Evolutionary conservation across 2,113 vertebrate genomes (phyloP), one percentile per base, ranked within the genome.

Genomic region (Chelonoidis abingdonii): DNA sequence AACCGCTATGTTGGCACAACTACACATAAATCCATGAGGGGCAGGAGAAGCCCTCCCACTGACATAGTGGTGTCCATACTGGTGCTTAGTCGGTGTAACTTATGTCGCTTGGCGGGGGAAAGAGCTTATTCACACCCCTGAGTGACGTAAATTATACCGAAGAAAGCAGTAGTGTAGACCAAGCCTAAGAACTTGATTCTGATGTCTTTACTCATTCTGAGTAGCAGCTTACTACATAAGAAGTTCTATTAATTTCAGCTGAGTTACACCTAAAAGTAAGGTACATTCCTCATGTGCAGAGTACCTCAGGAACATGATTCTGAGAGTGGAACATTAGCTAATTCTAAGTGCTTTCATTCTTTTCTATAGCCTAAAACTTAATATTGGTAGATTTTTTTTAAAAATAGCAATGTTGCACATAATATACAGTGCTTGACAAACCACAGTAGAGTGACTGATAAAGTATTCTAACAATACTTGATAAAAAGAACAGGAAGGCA

Each of bases 401-500:
- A 93, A 44, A 44, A 81, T 92, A 93, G 88, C 83, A 91, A 11
- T 0, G 1, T 53, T 89, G 16, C 38, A 80, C 69, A 47, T 81
- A 96, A 92, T 95, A 96, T 97, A 95, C 47, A 93, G 41, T 41
- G 44, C 52, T 89, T 84, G 75, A 56, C 56, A 95, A 96, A 96
- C 29, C 80, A 89, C n/a, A 38, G 11, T 84, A 86, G 80, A 80
- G 57, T 96, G 87, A 92, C 95, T 91, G 94, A 0, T 80, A 90
- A 97, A 80, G 52, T 79, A 95, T 92, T 93, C 65, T 92, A 62
- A 93, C 93, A 95, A 90, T 90, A 95, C 87, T 95, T 92, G 65
- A 41, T 93, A 91, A 95, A 97, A 97, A 94, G 88, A 95, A 96
- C 83, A 93, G 88, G 90, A 97, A 95, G 94, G 94, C 78, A 96